Evolutionary conservation across 2,888 invertebrate genomes (phyloP), one percentile per base, ranked within the genome.

Genomic region (Cosmopolites sordidus): DNA sequence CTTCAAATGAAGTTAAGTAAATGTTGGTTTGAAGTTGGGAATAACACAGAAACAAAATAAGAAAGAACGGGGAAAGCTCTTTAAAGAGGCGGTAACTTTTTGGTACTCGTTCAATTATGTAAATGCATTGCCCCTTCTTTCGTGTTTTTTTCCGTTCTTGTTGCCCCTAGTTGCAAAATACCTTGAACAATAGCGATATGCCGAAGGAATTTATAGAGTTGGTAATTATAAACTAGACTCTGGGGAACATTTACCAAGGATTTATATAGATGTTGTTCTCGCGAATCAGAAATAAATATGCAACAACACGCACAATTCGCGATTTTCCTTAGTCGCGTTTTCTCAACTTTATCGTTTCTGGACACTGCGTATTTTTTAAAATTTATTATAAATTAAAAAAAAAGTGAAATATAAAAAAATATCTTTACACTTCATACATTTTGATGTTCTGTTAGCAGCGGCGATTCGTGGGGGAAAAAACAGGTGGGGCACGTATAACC

Each of bases 61-160:
- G 65, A 68, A 68, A 65, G 65, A 66, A 59, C 62, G 64, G 66
- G 66, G 64, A 64, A 66, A 64, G 63, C 65, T 62, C 65, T 64
- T 65, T 50, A 54, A 67, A 65, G 65, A 66, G 64, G 62, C 66
- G 62, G 67, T 62, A 67, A 70, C 66, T 67, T 69, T 66, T 63
- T 58, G 66, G 66, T 68, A 69, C 67, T 69, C 66, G 67, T 69
- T 70, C 70, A 70, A 70, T 70, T 71, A 69, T 69, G 69, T 63
- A 69, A 69, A 69, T 69, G 64, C 60, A 61, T 58, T 18, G 37
- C 16, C 41, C 39, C 39, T 45, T 50, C 49, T 48, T 54, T 37
- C n/a, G 15, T 40, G 5, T 40, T 16, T 40, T 40, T 4, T 16
- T 16, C 15, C 40, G 4, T 40, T 49, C 16, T 12, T 38, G 38